These are phyloP conservation scores for Dunckerocampus dactyliophorus DNA, from an alignment of 2,113 vertebrate genomes.

Conservation along the genomic window DNA sequence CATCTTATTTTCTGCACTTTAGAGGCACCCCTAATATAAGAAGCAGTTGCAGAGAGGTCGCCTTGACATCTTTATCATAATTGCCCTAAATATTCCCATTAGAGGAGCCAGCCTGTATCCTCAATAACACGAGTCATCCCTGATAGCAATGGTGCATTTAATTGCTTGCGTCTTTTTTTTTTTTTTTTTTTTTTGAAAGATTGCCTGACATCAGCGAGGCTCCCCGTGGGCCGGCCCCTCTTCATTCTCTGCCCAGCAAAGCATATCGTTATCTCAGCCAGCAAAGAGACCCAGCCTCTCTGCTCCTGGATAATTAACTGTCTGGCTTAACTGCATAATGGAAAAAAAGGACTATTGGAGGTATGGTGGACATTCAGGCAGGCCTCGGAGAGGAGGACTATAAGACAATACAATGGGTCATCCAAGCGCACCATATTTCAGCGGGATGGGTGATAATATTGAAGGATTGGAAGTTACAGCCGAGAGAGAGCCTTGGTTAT, in stretches of 20 bases:
- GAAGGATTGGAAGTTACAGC: constrained; percentile 47
- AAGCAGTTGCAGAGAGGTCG: constrained; percentile 57
- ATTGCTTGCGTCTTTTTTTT: constrained; percentile 65
- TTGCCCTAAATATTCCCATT: constrained; percentile 75
- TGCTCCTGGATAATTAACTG: constrained; percentile 77
- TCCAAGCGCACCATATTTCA: constrained; percentile 53
- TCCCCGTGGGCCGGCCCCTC: constrained; percentile 61
- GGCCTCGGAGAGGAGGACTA: constrained; percentile 54
- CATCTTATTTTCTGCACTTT: constrained; percentile 64
- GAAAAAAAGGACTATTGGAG: constrained; percentile 61
- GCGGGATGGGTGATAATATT: constrained; percentile 44
- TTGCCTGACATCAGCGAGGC: constrained; percentile 70
- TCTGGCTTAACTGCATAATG: constrained; percentile 73
- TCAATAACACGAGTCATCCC: constrained; percentile 73
- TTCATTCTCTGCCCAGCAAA: constrained; percentile 74
- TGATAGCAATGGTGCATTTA: constrained; percentile 74
- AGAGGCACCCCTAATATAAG: constrained; percentile 56
- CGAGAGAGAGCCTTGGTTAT: constrained; percentile 30
- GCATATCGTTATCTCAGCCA: constrained; percentile 73
- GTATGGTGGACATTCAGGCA: constrained; percentile 63
- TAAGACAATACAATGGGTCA: constrained; percentile 55
- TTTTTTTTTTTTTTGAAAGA: constrained; percentile 64
- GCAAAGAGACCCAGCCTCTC: constrained; percentile 65
- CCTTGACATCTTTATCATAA: constrained; percentile 75
- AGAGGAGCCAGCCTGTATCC: constrained; percentile 65